These are phyloP conservation scores for Sus scrofa DNA, from an alignment of 2,113 vertebrate species.

Conservation along the genomic window DNA sequence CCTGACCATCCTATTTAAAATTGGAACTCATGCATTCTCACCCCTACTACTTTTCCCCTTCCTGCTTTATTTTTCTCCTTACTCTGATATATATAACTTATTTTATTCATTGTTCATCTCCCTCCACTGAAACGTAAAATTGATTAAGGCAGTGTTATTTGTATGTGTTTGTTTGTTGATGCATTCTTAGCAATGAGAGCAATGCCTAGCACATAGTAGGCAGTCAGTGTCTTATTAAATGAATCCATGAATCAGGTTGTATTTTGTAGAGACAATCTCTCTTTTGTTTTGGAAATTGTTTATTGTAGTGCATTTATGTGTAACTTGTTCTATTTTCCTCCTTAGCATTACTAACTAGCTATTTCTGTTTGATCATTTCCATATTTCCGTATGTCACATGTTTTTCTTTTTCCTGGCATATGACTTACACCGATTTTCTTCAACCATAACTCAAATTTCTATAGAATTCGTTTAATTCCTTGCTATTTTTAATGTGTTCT, in stretches of 20 bases:
- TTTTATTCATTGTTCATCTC: background rate
- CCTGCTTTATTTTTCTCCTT: background rate
- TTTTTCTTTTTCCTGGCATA: background rate
- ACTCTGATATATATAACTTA: background rate
- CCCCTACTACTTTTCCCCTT: background rate
- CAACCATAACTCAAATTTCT: background rate
- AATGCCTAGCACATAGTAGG: background rate
- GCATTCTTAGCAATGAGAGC: background rate
- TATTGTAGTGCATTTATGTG: background rate
- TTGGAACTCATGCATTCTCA: background rate
- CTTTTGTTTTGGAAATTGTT: background rate
- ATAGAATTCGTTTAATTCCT: background rate
- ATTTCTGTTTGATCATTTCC: background rate
- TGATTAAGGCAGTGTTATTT: background rate
- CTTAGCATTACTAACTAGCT: background rate
- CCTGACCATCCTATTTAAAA: background rate
- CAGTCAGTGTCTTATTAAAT: background rate
- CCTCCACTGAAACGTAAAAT: background rate
- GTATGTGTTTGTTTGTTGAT: background rate
- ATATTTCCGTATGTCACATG: background rate
- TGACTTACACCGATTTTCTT: background rate
- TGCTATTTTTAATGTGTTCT: background rate
- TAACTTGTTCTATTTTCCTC: background rate
- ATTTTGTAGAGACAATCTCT: background rate
- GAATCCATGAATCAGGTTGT: background rate